phyloP scores from a whole-genome alignment of 2,113 vertebrate species.

The Gallinago media region DNA sequence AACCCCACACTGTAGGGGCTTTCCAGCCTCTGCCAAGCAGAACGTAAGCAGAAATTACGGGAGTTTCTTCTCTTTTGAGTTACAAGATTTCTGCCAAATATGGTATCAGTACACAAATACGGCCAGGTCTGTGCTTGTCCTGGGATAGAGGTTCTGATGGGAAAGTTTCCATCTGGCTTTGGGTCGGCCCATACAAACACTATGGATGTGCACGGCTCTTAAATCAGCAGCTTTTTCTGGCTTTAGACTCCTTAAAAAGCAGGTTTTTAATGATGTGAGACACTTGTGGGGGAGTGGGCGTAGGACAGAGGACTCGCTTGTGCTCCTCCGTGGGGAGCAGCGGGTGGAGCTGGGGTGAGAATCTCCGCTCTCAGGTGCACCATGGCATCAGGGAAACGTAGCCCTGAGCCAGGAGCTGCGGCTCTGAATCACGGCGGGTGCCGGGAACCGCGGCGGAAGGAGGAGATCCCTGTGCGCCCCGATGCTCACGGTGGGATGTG shows the following conservation, averaged over 20 bases:
- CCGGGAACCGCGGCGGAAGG: neutral
- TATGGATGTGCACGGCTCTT: neutral
- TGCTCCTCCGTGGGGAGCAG: neutral
- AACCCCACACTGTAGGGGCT: neutral
- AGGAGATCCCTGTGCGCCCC: neutral
- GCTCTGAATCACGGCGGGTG: conserved; percentile 49
- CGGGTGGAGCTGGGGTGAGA: neutral
- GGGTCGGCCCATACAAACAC: neutral
- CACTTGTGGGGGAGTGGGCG: accelerated
- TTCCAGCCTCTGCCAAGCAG: neutral
- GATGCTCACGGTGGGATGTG: conserved; percentile 7
- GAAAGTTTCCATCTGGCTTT: neutral
- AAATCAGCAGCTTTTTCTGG: neutral
- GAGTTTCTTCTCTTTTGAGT: neutral
- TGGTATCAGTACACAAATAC: neutral
- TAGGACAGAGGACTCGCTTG: neutral
- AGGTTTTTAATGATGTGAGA: neutral
- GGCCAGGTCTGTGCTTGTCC: conserved; percentile 57
- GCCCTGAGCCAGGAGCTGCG: neutral
- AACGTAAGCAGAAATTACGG: neutral
- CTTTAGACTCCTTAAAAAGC: neutral
- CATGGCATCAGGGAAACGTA: neutral
- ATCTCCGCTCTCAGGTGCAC: neutral
- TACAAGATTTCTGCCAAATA: neutral
- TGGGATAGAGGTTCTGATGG: neutral